Percentiles rank a stretch among this genome's conserved stretches.
Evolutionary conservation across 2,113 vertebrate species (phyloP).

Genomic region (Scomber colias): DNA sequence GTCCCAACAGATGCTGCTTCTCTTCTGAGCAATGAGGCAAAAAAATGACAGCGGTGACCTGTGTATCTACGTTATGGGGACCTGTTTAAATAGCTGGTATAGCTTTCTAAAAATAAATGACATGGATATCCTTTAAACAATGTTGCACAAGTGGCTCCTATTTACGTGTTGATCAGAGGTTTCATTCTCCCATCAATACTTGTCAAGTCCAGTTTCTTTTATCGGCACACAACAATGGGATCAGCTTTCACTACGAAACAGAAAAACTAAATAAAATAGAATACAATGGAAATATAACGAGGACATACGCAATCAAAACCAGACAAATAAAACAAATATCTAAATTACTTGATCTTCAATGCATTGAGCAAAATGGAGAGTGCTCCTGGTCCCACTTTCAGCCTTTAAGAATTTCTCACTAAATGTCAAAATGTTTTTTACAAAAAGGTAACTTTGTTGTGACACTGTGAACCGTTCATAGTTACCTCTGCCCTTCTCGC

Average conservation of each 20-base stretch:
- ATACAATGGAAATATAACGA: background rate
- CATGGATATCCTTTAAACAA: slow-evolving; percentile 75
- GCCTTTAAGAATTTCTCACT: background rate
- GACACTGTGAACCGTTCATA: background rate
- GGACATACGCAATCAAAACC: no score
- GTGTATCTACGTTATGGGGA: slow-evolving; percentile 63
- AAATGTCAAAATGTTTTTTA: no score
- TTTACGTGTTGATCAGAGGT: slow-evolving; percentile 65
- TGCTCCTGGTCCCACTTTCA: background rate
- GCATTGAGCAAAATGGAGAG: no score
- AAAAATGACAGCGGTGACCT: slow-evolving; percentile 51
- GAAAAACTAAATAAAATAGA: background rate
- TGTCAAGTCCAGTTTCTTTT: slow-evolving; percentile 55
- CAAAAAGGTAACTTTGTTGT: background rate
- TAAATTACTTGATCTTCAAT: no score
- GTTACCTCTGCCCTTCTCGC: slow-evolving; percentile 16
- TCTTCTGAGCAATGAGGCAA: slow-evolving; percentile 25
- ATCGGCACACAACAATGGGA: background rate
- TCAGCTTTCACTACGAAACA: background rate
- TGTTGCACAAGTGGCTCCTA: slow-evolving; percentile 69
- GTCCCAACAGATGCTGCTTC: slow-evolving; percentile 58
- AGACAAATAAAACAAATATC: no score
- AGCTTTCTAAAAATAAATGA: slow-evolving; percentile 78
- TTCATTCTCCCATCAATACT: slow-evolving; percentile 65
- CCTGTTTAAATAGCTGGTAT: slow-evolving; percentile 69